Percentiles rank a stretch among this genome's conserved stretches.
Evolutionary conservation across 2,888 invertebrate species (phyloP).

Genomic region (Catocala fraxini): DNA sequence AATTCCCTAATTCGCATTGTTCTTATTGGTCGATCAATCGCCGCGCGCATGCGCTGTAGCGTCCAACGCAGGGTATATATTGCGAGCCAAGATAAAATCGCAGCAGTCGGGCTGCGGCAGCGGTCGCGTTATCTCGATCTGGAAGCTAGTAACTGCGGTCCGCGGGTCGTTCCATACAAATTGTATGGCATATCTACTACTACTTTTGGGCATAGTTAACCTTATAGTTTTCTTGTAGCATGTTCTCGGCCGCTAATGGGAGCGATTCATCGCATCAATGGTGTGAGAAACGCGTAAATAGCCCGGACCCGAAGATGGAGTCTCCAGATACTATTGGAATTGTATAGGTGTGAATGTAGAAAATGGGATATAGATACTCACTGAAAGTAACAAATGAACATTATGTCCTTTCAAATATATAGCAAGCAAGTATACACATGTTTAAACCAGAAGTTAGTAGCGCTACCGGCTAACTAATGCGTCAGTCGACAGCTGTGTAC

Average conservation of each 20-base stretch:
- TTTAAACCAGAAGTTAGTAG: neutral
- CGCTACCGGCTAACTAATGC: too few relatives aligned
- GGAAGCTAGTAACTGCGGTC: conserved; percentile 72
- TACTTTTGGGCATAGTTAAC: conserved; percentile 86
- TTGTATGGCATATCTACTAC: conserved; percentile 84
- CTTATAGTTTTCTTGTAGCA: conserved; percentile 81
- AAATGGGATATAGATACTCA: conserved; percentile 45
- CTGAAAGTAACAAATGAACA: neutral
- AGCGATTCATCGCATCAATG: conserved; percentile 76
- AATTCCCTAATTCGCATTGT: conserved; percentile 73
- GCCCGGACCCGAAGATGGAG: conserved; percentile 55
- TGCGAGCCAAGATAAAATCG: conserved; percentile 75
- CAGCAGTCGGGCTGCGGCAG: conserved; percentile 72
- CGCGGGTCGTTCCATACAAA: conserved; percentile 84
- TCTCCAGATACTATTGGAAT: conserved; percentile 62
- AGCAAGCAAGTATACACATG: neutral
- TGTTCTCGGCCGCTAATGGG: conserved; percentile 79
- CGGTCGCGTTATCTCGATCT: conserved; percentile 80
- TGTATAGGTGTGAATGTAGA: conserved; percentile 61
- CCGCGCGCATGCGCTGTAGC: conserved; percentile 70
- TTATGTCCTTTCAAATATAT: conserved; percentile 1
- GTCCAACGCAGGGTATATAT: conserved; percentile 71
- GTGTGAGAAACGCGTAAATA: conserved; percentile 71
- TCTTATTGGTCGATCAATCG: conserved; percentile 83
- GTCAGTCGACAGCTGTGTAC: too few relatives aligned